Percentiles rank a stretch among this genome's conserved stretches.
Evolutionary conservation across 2,113 vertebrate genomes (phyloP).

Genomic region (Lonchura striata): DNA sequence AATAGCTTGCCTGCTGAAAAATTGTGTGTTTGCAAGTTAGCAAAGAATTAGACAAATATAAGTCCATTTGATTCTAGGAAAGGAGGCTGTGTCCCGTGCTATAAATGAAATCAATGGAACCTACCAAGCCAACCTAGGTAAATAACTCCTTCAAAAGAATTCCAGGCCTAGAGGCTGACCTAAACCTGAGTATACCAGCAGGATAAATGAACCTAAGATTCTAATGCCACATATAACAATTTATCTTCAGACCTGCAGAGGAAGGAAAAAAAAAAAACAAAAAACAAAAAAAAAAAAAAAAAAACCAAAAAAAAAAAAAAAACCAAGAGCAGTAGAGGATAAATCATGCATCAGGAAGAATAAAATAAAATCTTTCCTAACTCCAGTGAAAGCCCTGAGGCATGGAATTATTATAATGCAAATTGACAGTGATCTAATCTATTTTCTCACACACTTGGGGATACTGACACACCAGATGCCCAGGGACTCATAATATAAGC

Average conservation of each 20-base stretch:
- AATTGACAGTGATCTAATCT: constrained; percentile 36
- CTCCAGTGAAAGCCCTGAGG: constrained; percentile 20
- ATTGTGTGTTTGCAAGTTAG: neutral
- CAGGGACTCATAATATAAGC: neutral
- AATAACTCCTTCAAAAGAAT: neutral
- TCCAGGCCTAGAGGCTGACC: neutral
- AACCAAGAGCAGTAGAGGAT: neutral
- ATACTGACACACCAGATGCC: constrained; percentile 31
- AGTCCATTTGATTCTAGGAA: neutral
- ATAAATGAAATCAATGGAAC: neutral
- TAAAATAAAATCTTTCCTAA: constrained; percentile 16
- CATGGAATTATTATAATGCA: constrained; percentile 37
- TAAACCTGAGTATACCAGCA: neutral
- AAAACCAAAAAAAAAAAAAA: too few relatives aligned
- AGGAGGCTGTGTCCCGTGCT: neutral
- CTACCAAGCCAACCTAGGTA: neutral
- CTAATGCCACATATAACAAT: neutral
- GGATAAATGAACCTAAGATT: neutral
- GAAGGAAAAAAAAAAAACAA: neutral
- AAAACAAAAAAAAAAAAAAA: neutral
- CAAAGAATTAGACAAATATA: neutral
- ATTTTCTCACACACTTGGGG: constrained; percentile 16
- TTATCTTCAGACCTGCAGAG: neutral
- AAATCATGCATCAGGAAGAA: neutral
- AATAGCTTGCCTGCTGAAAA: neutral